These are phyloP conservation scores for Neotoxoptera formosana DNA, from an alignment of 1,140 invertebrate genomes.

Conservation along the genomic window DNA sequence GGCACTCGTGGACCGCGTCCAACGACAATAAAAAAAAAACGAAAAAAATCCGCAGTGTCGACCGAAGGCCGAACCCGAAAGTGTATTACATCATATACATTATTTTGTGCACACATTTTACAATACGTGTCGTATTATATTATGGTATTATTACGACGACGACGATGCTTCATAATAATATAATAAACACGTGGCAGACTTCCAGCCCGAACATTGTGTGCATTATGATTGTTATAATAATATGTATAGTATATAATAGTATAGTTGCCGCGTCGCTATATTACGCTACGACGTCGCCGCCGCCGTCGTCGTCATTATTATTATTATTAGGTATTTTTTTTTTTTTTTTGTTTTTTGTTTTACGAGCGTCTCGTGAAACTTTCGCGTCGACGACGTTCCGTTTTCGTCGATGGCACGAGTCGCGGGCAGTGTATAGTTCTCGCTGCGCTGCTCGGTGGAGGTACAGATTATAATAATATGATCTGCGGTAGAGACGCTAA, in stretches of 20 bases:
- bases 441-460: not conserved
- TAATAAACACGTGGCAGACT: not conserved
- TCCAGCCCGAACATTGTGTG: constrained; percentile 1
- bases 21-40: not conserved
- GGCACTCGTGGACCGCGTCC: constrained; percentile 1
- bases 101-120: constrained; percentile 8
- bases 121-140: not conserved
- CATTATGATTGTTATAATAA: not conserved
- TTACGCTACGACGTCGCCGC: too few relatives aligned
- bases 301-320: not conserved
- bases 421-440: not conserved
- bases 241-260: too few relatives aligned
- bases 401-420: not conserved
- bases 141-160: not conserved
- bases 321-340: not conserved
- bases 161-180: not conserved
- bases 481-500: too few relatives aligned
- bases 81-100: not conserved
- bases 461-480: too few relatives aligned
- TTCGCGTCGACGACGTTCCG: not conserved
- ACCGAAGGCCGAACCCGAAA: not conserved
- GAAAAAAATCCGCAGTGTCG: too few relatives aligned
- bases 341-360: not conserved
- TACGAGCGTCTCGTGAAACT: not conserved
- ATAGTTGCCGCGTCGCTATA: not conserved